Base-by-base conservation (phyloP, 2,888 invertebrate genomes). In the Dugesia japonica region DNA sequence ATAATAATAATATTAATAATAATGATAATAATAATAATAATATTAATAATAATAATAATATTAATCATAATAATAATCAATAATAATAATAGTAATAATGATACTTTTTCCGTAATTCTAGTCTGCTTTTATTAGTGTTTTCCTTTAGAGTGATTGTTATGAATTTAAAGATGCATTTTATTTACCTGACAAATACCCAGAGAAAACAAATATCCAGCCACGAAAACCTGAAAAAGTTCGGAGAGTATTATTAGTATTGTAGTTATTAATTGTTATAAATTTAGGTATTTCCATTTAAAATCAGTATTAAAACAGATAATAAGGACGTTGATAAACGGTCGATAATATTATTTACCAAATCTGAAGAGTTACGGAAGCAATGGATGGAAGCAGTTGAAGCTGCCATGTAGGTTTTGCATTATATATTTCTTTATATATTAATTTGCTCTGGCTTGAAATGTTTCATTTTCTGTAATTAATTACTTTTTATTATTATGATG, bases 131-230 rank as follows among this genome's bases (percentile, higher is more conserved):
- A n/a, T 38, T 38, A 56, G 17, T 56, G 23, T 56, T 56, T 56
- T 56, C 56, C n/a, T n/a, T n/a, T 23, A 56, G 56, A n/a, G 56
- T n/a, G 56, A 56, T 23, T 20, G 17, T 56, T 56, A 56, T 56
- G 56, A 56, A 56, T 56, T 56, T 23, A 56, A 56, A 56, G 56
- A 56, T 56, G 56, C 56, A n/a, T 56, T 56, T n/a, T 56, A 56
- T 56, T 56, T 56, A n/a, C 56, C 56, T 20, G 20, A n/a, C 7
- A 56, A 23, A 56, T 23, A 9, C n/a, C 56, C 56, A 56, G 56
- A 56, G n/a, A 56, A 56, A 56, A 56, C 56, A 56, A 56, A 56
- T n/a, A 56, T 56, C 17, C 56, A 56, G 56, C 56, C 56, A 1
- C n/a, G 56, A n/a, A 56, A 56, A 56, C 56, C 56, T 9, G 56